These are phyloP conservation scores for Hermaeophaga mercurialis DNA, from an alignment of 2,888 invertebrate species.

Conservation along the genomic window DNA sequence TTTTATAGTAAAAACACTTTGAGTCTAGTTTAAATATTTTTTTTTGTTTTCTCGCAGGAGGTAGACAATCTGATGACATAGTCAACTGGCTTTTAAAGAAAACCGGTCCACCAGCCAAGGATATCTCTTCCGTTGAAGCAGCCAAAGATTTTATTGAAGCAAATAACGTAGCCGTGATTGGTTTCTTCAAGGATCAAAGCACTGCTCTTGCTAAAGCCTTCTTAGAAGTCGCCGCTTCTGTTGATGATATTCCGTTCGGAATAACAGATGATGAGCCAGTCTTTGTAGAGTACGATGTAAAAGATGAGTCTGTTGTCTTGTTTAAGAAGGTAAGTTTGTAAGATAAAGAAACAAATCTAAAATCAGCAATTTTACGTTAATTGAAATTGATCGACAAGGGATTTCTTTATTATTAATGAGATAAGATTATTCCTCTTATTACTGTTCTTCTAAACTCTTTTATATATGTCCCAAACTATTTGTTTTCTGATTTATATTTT, in stretches of 20 bases:
- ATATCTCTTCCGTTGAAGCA: slow-evolving; percentile 76
- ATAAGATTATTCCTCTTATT: too few species aligned
- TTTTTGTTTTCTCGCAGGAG: slow-evolving; percentile 70
- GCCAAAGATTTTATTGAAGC: slow-evolving; percentile 82
- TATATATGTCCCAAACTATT: too few species aligned
- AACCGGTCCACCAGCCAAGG: slow-evolving; percentile 93
- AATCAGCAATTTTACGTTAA: too few species aligned
- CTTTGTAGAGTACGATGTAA: slow-evolving; percentile 77
- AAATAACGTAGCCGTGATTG: slow-evolving; percentile 82
- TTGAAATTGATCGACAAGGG: too few species aligned
- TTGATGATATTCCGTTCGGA: slow-evolving; percentile 90
- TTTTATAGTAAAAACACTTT: neutral
- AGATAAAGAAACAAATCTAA: too few species aligned
- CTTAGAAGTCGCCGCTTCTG: slow-evolving; percentile 75
- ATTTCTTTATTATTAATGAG: too few species aligned
- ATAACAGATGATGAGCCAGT: slow-evolving; percentile 81
- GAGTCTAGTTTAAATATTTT: too few species aligned
- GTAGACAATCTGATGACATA: slow-evolving; percentile 90
- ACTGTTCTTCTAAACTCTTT: too few species aligned
- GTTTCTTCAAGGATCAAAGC: slow-evolving; percentile 86
- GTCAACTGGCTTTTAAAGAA: slow-evolving; percentile 95
- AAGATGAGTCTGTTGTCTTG: slow-evolving; percentile 79
- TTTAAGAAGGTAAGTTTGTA: slow-evolving; percentile 84
- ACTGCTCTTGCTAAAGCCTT: slow-evolving; percentile 83
- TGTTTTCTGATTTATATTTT: too few species aligned